Percentiles rank a stretch among this genome's conserved stretches.
Conservation (phyloP, 37 sponge, comb jelly and placozoan genomes). For the Tethya wilhelma region DNA sequence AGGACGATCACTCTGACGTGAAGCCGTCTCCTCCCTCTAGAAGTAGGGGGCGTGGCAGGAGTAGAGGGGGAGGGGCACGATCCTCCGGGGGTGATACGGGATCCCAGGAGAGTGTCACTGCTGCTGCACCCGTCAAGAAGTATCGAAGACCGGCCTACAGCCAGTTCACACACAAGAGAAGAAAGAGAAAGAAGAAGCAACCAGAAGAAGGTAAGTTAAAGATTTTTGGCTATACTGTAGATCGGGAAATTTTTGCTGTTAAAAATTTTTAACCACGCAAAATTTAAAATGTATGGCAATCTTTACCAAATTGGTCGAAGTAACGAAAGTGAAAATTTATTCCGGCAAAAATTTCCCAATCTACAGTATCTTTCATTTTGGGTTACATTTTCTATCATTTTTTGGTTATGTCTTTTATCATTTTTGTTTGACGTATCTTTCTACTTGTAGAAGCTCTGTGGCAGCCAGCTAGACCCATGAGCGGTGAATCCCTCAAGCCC, state of each 20-base stretch:
- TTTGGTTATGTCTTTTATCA: neutral
- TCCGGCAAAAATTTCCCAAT: too few species aligned
- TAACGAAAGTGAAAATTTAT: too few species aligned
- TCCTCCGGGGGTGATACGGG: neutral
- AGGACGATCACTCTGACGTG: slow-evolving; percentile 1
- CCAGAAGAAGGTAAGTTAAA: slow-evolving; percentile 51
- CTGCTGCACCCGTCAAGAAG: slow-evolving; percentile 1
- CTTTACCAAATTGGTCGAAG: too few species aligned
- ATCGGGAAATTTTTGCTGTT: too few species aligned
- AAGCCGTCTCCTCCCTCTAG: neutral
- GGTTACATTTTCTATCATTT: too few species aligned
- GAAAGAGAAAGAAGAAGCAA: slow-evolving; percentile 46
- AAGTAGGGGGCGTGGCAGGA: slow-evolving; percentile 33
- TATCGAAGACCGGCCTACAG: slow-evolving; percentile 36
- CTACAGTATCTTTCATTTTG: too few species aligned
- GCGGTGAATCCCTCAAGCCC: slow-evolving; percentile 24
- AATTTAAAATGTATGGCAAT: too few species aligned
- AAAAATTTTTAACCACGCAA: too few species aligned
- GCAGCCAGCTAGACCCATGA: slow-evolving; percentile 45
- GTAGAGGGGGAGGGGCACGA: neutral
- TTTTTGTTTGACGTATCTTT: neutral
- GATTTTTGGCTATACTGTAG: too few species aligned
- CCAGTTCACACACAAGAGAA: slow-evolving; percentile 60
- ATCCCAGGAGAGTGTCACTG: neutral
- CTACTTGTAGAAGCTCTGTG: slow-evolving; percentile 53